Evolutionary conservation across 2,797 vertebrate genomes (phyloP).

Genomic region (Danio tinwini): DNA sequence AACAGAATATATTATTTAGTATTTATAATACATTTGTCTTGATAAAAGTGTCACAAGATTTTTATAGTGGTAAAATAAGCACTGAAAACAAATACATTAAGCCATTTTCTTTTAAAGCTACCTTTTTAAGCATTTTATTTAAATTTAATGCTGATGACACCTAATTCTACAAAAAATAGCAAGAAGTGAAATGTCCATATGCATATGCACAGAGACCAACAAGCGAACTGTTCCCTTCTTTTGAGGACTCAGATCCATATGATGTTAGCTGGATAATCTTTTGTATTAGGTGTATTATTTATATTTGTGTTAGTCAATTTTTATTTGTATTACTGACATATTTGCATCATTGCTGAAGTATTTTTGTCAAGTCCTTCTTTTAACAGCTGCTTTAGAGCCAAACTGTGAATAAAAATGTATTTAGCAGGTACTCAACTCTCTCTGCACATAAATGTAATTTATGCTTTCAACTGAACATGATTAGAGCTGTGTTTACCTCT

Average conservation of each 20-base stretch:
- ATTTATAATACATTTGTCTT: no score
- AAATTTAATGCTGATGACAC: not conserved
- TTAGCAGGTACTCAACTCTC: not conserved
- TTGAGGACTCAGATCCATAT: not conserved
- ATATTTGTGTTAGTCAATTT: not conserved
- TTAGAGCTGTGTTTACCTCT: constrained; percentile 5
- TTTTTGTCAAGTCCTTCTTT: not conserved
- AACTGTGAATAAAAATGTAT: not conserved
- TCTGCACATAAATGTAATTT: not conserved
- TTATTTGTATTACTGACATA: not conserved
- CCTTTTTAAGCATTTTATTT: not conserved
- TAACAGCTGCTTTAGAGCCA: not conserved
- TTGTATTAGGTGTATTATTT: not conserved
- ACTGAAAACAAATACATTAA: no score
- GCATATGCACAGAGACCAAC: not conserved
- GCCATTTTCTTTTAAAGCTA: no score
- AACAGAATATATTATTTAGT: no score
- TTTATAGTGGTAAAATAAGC: no score
- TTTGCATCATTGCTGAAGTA: not conserved
- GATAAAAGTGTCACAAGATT: no score
- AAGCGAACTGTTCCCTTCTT: not conserved
- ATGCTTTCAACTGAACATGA: not conserved
- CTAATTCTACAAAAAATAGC: not conserved
- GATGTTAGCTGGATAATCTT: not conserved
- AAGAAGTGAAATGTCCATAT: not conserved